Conservation (phyloP, 35 echinoderm and acorn worm species). For the Acanthaster planci region DNA sequence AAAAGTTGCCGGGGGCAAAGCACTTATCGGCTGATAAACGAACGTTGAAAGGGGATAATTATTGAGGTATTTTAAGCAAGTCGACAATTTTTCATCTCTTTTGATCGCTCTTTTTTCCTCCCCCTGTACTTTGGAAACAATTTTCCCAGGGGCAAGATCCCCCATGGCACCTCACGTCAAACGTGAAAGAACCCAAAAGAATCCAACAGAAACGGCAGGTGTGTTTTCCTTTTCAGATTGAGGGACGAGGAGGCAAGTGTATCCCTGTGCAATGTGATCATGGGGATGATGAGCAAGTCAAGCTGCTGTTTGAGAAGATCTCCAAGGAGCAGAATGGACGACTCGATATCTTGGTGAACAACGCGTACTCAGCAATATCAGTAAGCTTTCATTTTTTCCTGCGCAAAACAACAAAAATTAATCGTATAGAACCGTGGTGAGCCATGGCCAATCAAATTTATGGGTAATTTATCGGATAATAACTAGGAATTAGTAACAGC, state of each 20-base stretch:
- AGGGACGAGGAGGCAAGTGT: constrained; percentile 66
- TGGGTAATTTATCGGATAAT: no score
- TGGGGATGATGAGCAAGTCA: constrained; percentile 62
- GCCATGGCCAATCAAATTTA: not conserved
- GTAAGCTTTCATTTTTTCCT: constrained; percentile 19
- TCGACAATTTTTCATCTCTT: no score
- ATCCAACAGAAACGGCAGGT: not conserved
- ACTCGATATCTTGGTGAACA: constrained; percentile 74
- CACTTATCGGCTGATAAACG: no score
- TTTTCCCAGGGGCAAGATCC: no score
- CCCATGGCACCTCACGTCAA: no score
- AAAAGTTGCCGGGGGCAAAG: no score
- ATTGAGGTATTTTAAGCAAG: no score
- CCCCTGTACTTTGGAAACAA: no score
- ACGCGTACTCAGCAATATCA: constrained; percentile 49
- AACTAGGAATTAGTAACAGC: no score
- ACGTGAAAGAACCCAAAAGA: not conserved
- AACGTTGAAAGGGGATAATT: no score
- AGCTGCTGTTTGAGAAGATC: constrained; percentile 62
- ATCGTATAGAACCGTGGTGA: no score
- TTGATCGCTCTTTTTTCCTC: no score
- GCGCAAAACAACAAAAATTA: not conserved
- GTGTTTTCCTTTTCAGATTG: constrained; percentile 34
- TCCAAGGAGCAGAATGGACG: constrained; percentile 61
- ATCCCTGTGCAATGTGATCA: constrained; percentile 82